These are phyloP conservation scores for Theretra japonica DNA, from an alignment of 2,888 invertebrate species.

Conservation along the genomic window DNA sequence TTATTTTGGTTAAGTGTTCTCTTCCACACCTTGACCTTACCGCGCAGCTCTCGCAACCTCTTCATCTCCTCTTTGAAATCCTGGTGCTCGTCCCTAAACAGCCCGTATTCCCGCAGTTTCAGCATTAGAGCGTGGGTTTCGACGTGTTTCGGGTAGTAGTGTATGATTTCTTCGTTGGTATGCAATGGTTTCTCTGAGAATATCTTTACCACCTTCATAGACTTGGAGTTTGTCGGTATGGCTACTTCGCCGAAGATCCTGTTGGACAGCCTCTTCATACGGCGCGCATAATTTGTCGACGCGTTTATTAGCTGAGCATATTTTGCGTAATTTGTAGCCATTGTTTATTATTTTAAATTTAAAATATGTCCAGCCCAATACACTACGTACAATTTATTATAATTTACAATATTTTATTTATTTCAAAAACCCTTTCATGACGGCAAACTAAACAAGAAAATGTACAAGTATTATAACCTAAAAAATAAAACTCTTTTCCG, in stretches of 20 bases:
- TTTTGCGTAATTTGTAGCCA: slow-evolving; percentile 87
- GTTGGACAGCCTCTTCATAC: slow-evolving; percentile 94
- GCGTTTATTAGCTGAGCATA: slow-evolving; percentile 89
- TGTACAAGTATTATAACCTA: no score
- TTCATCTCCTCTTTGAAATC: slow-evolving; percentile 95
- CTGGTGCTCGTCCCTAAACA: slow-evolving; percentile 94
- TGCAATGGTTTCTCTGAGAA: slow-evolving; percentile 91
- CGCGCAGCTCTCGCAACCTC: slow-evolving; percentile 89
- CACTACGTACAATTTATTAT: not conserved
- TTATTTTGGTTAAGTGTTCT: slow-evolving; percentile 75
- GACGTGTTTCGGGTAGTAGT: slow-evolving; percentile 94
- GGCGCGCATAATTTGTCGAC: slow-evolving; percentile 91
- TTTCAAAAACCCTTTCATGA: no score
- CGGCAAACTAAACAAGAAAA: no score
- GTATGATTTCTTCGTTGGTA: slow-evolving; percentile 88
- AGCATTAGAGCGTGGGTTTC: slow-evolving; percentile 90
- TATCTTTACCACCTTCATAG: slow-evolving; percentile 92
- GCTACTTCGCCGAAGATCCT: slow-evolving; percentile 95
- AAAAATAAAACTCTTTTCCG: no score
- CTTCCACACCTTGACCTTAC: slow-evolving; percentile 87
- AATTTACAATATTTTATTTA: no score
- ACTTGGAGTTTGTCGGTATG: slow-evolving; percentile 89
- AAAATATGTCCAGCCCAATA: not conserved
- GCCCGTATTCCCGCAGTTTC: slow-evolving; percentile 89
- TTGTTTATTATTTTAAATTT: slow-evolving; percentile 50